phyloP scores from a whole-genome alignment of 2,113 vertebrate genomes.

The Protobothrops flavoviridis region DNA sequence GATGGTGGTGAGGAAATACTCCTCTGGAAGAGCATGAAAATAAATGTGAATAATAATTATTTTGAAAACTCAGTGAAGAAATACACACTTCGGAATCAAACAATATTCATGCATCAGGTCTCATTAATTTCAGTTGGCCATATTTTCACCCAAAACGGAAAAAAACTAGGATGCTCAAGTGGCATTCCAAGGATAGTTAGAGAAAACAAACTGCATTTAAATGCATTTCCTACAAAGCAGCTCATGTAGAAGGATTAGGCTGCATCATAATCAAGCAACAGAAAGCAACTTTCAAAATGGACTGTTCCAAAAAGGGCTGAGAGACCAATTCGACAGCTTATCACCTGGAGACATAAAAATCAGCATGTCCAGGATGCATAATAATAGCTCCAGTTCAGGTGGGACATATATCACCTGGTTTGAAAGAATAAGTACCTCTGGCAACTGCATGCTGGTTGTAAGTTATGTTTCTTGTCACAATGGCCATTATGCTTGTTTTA shows the following conservation, averaged over 20 bases:
- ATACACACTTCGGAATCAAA: not conserved
- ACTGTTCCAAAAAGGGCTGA: not conserved
- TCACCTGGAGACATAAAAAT: not conserved
- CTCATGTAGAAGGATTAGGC: not conserved
- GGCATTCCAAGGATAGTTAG: not conserved
- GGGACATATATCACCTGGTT: constrained; percentile 8
- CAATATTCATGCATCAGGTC: not conserved
- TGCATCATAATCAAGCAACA: not conserved
- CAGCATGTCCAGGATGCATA: not conserved
- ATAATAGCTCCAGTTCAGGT: not conserved
- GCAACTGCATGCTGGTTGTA: not conserved
- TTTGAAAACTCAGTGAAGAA: not conserved
- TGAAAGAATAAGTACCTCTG: constrained; percentile 9
- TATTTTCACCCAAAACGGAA: not conserved
- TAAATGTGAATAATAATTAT: not conserved
- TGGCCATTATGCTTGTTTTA: constrained; percentile 11
- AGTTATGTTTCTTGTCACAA: constrained; percentile 22
- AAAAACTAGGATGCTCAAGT: not conserved
- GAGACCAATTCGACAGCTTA: not conserved
- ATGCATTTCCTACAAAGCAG: not conserved
- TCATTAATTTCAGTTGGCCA: not conserved
- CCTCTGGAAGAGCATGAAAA: not conserved
- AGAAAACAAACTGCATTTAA: not conserved
- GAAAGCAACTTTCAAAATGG: not conserved
- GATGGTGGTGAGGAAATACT: not conserved